phyloP scores from a whole-genome alignment of 2,113 vertebrate species.

The Strigops habroptila region DNA sequence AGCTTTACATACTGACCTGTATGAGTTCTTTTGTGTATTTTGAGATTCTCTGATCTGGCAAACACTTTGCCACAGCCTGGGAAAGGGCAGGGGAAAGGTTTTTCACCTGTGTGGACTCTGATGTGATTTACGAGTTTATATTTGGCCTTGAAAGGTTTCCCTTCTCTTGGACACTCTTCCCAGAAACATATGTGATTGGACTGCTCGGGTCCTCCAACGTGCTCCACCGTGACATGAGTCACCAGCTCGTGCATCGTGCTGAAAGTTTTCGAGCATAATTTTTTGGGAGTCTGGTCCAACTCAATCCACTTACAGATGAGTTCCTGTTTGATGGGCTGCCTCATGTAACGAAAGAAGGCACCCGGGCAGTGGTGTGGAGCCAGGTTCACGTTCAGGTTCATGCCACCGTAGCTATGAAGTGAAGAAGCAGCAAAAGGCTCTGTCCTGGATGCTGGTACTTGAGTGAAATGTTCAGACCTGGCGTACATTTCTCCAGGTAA shows the following conservation, averaged over 20 bases:
- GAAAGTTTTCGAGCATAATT: constrained; percentile 96
- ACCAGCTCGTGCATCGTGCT: constrained; percentile 98
- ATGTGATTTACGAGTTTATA: constrained; percentile 99
- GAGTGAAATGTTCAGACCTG: constrained; percentile 92
- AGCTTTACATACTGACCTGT: constrained; percentile 88
- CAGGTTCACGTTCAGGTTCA: constrained; percentile 92
- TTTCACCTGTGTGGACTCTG: constrained; percentile 98
- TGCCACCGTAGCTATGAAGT: constrained; percentile 87
- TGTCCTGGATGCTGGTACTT: constrained; percentile 89
- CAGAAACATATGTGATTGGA: constrained; percentile 96
- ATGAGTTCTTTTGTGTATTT: constrained; percentile 99
- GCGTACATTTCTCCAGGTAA: constrained; percentile 98
- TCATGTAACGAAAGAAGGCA: constrained; percentile 98
- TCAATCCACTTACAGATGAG: constrained; percentile 98
- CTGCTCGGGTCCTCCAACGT: constrained; percentile 98
- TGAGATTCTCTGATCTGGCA: constrained; percentile 97
- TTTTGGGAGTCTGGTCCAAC: constrained; percentile 83
- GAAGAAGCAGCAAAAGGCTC: constrained; percentile 89
- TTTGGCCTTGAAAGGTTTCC: constrained; percentile 99
- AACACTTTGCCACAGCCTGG: constrained; percentile 99
- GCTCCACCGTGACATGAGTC: constrained; percentile 97
- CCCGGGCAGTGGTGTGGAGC: constrained; percentile 89
- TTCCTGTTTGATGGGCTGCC: constrained; percentile 98
- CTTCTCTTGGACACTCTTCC: constrained; percentile 98
- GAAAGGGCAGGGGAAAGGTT: constrained; percentile 97